Conservation (phyloP, 2,113 vertebrate species). For the Lepisosteus osseus region DNA sequence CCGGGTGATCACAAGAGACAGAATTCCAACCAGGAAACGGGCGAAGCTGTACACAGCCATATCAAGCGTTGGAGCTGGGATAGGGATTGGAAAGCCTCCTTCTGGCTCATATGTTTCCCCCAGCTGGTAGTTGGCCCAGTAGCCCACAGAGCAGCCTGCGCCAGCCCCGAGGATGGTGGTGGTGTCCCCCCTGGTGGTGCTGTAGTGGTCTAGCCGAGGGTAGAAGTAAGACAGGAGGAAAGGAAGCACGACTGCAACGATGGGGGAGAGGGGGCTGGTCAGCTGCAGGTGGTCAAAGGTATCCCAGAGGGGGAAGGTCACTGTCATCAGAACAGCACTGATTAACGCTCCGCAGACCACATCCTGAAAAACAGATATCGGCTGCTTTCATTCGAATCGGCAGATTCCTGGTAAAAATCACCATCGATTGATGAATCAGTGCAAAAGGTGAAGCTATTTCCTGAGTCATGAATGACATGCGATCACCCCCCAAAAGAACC, state of each 20-base stretch:
- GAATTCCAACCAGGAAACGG: slow-evolving; percentile 69
- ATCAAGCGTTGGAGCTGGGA: slow-evolving; percentile 41
- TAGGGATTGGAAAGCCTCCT: slow-evolving; percentile 52
- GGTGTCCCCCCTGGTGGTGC: slow-evolving; percentile 87
- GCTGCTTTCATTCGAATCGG: too few relatives aligned
- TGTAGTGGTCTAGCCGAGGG: slow-evolving; percentile 83
- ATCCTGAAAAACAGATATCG: slow-evolving; percentile 67
- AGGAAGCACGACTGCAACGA: slow-evolving; percentile 62
- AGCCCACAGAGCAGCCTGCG: slow-evolving; percentile 76
- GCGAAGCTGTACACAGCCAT: slow-evolving; percentile 21
- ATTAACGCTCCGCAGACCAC: slow-evolving; percentile 80
- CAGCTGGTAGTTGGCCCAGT: slow-evolving; percentile 78
- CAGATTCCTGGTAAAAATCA: too few relatives aligned
- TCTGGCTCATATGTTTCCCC: slow-evolving; percentile 52
- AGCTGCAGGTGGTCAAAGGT: slow-evolving; percentile 75
- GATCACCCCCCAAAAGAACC: too few relatives aligned
- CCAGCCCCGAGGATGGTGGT: slow-evolving; percentile 78
- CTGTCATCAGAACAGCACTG: slow-evolving; percentile 59
- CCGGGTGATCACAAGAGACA: slow-evolving; percentile 67
- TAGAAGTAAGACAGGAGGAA: slow-evolving; percentile 83
- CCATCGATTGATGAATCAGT: too few relatives aligned
- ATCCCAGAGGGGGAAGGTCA: slow-evolving; percentile 81
- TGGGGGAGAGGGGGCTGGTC: slow-evolving; percentile 69
- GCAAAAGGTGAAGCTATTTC: too few relatives aligned
- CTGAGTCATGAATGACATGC: too few relatives aligned